Base-by-base conservation (phyloP, 1,140 invertebrate genomes). In the Panonychus citri region DNA sequence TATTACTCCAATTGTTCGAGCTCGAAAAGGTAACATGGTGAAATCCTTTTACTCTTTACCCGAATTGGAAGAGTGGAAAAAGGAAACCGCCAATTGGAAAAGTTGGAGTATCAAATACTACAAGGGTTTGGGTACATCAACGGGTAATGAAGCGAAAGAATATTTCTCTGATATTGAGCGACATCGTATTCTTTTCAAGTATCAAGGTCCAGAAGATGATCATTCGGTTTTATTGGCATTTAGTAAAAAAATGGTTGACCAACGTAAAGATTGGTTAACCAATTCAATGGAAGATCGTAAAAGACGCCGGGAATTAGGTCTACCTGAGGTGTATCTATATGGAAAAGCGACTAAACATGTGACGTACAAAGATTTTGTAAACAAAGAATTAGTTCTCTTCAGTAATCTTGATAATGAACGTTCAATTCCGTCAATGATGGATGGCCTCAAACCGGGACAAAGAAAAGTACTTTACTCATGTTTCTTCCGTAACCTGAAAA, bases 91-190 rank as follows among this genome's bases (percentile, higher is more conserved):
- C 17, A 90, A 96, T 69, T 85, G 84, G 78, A 81, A 88, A 66
- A 87, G 81, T 0, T 99, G 81, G 69, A 84, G 81, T 68, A 81
- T 96, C 70, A 99, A 99, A 75, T 99, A 96, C 81, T 95, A 95
- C 85, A 95, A 95, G 83, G 89, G 83, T 82, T 85, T 98, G 86
- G 94, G 94, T 79, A 98, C 94, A 68, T 96, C 89, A 60, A 93
- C 88, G 46, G 81, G 87, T 0, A 89, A 90, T 70, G 94, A 99
- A 74, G 93, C 93, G 21, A 96, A 96, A 72, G 94, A 97, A 73
- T 99, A 99, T 68, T 99, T 99, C 68, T 76, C 79, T 64, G 86
- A 98, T 68, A 95, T 99, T 85, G 71, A 78, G 0, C 74, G 89
- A 24, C 94, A 98, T 71, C 78, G 85, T 51, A 96, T 99, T 61